Evolutionary conservation across 1,140 invertebrate genomes (phyloP), one percentile per base, ranked within the genome.

Genomic region (Plutomurus gul): DNA sequence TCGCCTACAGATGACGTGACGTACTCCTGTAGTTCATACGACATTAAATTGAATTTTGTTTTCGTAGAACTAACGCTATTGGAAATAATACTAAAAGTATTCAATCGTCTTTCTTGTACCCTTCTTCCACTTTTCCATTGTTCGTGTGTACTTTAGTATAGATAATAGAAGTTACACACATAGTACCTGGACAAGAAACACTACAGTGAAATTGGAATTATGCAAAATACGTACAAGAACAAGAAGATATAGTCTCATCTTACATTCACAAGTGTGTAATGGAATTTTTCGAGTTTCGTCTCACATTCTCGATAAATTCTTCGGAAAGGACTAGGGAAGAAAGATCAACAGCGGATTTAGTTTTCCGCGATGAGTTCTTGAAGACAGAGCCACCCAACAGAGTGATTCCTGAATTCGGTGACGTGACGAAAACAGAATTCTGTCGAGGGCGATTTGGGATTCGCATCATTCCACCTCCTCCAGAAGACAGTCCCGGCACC

Each of bases 341-440:
- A 7, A 95, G 89, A 85, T 95, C 93, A 78, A 94, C 91, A 0
- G 93, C 93, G n/a, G 92, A 93, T 81, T 93, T 93, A 1, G 91
- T 91, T 79, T 93, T 91, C 3, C 93, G 86, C 0, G 92, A 92
- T 6, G 89, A 88, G 78, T 88, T 88, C 83, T 80, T 83, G 82
- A 37, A 84, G 82, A 85, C 85, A 6, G 78, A 78, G 56, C 43
- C 49, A 43, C 56, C 56, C 25, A 65, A 16, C 0, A 60, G 18
- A 73, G 70, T 70, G 36, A 78, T 87, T 83, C 18, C 87, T 76
- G 89, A 80, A 89, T 87, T 79, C 88, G 92, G 89, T 80, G 91
- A 89, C 7, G 92, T 92, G 1, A 94, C 93, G 86, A 95, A 95
- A 5, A 95, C 93, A 1, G 93, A 95, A 86, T 95, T 95, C 86